phyloP scores from a whole-genome alignment of 2,797 vertebrate genomes.

The Odontamblyopus rebecca region DNA sequence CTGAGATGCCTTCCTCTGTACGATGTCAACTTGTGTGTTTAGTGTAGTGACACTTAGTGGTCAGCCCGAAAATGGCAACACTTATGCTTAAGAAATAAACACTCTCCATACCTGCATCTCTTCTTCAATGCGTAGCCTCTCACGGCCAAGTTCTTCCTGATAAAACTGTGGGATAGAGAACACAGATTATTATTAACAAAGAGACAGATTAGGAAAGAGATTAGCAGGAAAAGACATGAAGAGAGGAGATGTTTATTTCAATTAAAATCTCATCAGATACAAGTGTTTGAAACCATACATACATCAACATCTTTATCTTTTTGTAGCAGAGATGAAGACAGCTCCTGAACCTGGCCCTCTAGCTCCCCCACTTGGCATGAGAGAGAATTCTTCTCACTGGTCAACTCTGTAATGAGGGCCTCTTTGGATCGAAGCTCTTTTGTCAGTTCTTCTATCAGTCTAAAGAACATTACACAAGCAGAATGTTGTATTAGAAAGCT shows the following conservation, averaged over 20 bases:
- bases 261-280: neutral
- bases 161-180: slow-evolving; percentile 69
- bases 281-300: slow-evolving; percentile 6
- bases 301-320: slow-evolving; percentile 83
- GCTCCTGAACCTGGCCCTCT: slow-evolving; percentile 69
- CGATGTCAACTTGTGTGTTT: neutral
- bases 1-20: neutral
- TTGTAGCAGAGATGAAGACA: slow-evolving; percentile 76
- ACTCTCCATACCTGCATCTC: slow-evolving; percentile 79
- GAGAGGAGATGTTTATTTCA: neutral
- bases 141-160: slow-evolving; percentile 79
- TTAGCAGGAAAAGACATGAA: neutral
- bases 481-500: neutral
- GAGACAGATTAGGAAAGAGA: neutral
- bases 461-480: slow-evolving; percentile 46
- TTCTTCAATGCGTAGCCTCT: slow-evolving; percentile 80
- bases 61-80: slow-evolving; percentile 14
- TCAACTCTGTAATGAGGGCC: slow-evolving; percentile 74
- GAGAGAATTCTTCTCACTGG: slow-evolving; percentile 74
- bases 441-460: slow-evolving; percentile 84
- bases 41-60: slow-evolving; percentile 45
- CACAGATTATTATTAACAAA: slow-evolving; percentile 15
- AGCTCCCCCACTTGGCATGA: slow-evolving; percentile 68
- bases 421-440: slow-evolving; percentile 81
- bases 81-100: neutral